These are phyloP conservation scores for Ips typographus DNA, from an alignment of 1,140 invertebrate genomes.

Conservation along the genomic window DNA sequence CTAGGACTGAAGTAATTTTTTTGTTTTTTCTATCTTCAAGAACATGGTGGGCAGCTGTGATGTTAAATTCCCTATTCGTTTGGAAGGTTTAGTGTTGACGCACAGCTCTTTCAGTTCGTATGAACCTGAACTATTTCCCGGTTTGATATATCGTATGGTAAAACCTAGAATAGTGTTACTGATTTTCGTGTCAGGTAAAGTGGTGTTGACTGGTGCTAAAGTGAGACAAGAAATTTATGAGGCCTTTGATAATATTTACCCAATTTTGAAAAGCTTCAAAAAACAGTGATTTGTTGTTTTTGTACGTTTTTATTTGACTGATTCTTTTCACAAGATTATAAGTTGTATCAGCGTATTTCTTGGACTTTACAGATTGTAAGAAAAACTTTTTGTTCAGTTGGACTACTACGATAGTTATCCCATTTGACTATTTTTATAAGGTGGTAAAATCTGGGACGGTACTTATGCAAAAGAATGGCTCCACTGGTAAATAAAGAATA, in stretches of 20 bases:
- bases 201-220: constrained; percentile 97
- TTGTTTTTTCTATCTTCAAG: constrained; percentile 52
- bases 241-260: constrained; percentile 99
- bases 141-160: constrained; percentile 99
- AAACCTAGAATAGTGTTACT: constrained; percentile 97
- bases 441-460: too few species aligned
- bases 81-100: constrained; percentile 95
- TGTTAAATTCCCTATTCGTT: constrained; percentile 97
- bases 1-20: not conserved
- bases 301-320: too few species aligned
- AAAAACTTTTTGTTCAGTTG: too few species aligned
- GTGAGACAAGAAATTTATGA: constrained; percentile 98
- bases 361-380: too few species aligned
- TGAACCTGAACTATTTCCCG: constrained; percentile 94
- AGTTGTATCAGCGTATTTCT: too few species aligned
- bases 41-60: constrained; percentile 99
- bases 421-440: too few species aligned
- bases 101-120: constrained; percentile 98
- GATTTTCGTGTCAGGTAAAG: constrained; percentile 99
- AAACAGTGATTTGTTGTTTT: constrained; percentile 56
- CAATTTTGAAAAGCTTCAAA: constrained; percentile 98
- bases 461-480: too few species aligned
- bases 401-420: too few species aligned
- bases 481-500: too few species aligned
- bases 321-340: too few species aligned